Evolutionary conservation across 1,140 invertebrate genomes (phyloP).

Genomic region (Phthorimaea operculella): DNA sequence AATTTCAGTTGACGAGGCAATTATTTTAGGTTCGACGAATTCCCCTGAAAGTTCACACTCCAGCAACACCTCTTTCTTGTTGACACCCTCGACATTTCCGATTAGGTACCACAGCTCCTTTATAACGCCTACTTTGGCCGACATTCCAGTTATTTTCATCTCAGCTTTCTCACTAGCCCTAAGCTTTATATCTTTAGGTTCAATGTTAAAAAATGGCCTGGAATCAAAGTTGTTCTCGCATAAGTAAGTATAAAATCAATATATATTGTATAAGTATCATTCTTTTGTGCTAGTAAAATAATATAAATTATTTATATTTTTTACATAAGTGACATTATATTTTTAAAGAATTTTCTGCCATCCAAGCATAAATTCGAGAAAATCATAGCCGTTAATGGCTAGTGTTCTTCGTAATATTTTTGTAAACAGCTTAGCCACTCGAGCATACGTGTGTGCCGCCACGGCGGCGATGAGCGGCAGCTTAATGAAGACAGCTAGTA

Average conservation of each 20-base stretch:
- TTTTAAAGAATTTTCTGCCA: too few relatives aligned
- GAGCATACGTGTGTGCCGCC: too few relatives aligned
- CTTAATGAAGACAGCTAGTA: too few relatives aligned
- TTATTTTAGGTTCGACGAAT: conserved; percentile 60
- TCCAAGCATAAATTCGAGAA: too few relatives aligned
- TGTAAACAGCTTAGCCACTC: too few relatives aligned
- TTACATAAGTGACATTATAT: conserved; percentile 11
- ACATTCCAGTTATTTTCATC: conserved; percentile 41
- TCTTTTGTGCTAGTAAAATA: conserved; percentile 4
- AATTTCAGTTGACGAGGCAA: conserved; percentile 37
- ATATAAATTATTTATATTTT: conserved; percentile 23
- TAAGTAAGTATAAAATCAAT: too few relatives aligned
- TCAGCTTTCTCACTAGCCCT: conserved; percentile 49
- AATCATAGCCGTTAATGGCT: too few relatives aligned
- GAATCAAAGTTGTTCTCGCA: conserved; percentile 16
- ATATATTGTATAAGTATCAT: too few relatives aligned
- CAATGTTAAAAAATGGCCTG: conserved; percentile 49
- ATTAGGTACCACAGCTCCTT: conserved; percentile 60
- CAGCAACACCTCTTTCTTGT: conserved; percentile 56
- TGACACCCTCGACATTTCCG: conserved; percentile 55
- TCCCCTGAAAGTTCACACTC: conserved; percentile 48
- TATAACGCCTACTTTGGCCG: conserved; percentile 40
- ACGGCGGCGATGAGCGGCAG: conserved; percentile 23
- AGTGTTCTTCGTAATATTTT: too few relatives aligned
- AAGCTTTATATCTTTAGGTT: conserved; percentile 50